These are phyloP conservation scores for Stenolophus ochropezus DNA, from an alignment of 2,888 invertebrate species.

Conservation along the genomic window DNA sequence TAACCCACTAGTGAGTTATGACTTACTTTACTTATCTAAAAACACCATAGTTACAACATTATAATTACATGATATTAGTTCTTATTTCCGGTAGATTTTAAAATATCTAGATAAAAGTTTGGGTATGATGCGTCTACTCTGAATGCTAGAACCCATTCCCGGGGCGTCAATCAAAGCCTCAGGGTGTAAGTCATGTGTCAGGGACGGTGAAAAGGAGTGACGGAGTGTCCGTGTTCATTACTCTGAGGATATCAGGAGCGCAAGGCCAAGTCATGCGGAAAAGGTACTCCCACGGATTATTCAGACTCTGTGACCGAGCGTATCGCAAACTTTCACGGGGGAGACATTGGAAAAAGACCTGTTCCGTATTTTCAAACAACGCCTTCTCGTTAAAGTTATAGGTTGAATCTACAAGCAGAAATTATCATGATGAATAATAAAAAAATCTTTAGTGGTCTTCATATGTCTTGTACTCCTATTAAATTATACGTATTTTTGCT, in stretches of 20 bases:
- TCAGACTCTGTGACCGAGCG: not conserved
- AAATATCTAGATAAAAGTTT: not conserved
- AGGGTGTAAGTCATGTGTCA: not conserved
- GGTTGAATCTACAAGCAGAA: no score
- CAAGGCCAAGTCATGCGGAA: slow-evolving; percentile 22
- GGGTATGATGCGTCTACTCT: not conserved
- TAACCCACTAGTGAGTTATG: no score
- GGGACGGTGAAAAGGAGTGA: not conserved
- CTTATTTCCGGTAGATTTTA: no score
- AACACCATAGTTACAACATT: no score
- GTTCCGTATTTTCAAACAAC: no score
- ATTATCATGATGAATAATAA: no score
- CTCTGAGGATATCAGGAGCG: slow-evolving; percentile 17
- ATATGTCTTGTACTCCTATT: no score
- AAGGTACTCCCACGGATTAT: slow-evolving; percentile 6
- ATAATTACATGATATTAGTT: no score
- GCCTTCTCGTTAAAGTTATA: no score
- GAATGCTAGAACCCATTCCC: not conserved
- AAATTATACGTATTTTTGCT: no score
- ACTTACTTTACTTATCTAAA: no score
- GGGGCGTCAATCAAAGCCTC: not conserved
- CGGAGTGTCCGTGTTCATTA: slow-evolving; percentile 29
- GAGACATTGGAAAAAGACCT: not conserved
- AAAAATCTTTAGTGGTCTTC: no score
- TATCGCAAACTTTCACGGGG: not conserved